Evolutionary conservation across 2,888 invertebrate species (phyloP).

Genomic region (Polymixis flavicincta): DNA sequence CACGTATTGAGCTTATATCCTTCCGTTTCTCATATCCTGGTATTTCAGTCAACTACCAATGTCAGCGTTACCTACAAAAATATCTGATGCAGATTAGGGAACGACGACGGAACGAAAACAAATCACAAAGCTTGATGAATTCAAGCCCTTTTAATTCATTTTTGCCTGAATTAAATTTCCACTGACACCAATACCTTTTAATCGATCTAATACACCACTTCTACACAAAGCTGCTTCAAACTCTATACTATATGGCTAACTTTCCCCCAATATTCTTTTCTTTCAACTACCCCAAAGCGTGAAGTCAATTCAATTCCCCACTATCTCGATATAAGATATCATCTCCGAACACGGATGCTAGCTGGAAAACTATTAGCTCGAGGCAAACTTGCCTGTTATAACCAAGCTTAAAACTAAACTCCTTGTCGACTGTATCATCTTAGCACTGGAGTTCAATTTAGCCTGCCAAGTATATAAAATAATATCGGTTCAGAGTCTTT

Average conservation of each 20-base stretch:
- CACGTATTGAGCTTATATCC: not conserved
- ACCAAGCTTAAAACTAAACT: slow-evolving; percentile 29
- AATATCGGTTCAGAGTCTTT: slow-evolving; percentile 41
- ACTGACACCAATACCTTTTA: not conserved
- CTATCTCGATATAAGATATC: slow-evolving; percentile 53
- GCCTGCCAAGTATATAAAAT: slow-evolving; percentile 47
- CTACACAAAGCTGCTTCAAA: slow-evolving; percentile 34
- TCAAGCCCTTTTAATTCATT: not conserved
- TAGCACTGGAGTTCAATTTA: slow-evolving; percentile 39
- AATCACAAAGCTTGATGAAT: too few species aligned
- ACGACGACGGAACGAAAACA: not conserved
- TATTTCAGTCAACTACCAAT: not conserved
- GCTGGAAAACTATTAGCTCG: slow-evolving; percentile 64
- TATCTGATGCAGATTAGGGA: not conserved
- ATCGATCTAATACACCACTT: not conserved
- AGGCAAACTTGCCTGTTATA: slow-evolving; percentile 44
- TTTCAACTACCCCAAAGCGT: slow-evolving; percentile 42
- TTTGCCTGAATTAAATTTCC: not conserved
- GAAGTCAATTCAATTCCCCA: slow-evolving; percentile 54
- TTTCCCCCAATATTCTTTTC: slow-evolving; percentile 46
- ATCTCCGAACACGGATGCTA: slow-evolving; percentile 59
- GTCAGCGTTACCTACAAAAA: not conserved
- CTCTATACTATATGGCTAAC: slow-evolving; percentile 23
- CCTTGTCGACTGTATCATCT: not conserved
- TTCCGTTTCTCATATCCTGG: slow-evolving; percentile 13